These are phyloP conservation scores for Danio jaintianensis DNA, from an alignment of 2,797 vertebrate species.

Conservation along the genomic window DNA sequence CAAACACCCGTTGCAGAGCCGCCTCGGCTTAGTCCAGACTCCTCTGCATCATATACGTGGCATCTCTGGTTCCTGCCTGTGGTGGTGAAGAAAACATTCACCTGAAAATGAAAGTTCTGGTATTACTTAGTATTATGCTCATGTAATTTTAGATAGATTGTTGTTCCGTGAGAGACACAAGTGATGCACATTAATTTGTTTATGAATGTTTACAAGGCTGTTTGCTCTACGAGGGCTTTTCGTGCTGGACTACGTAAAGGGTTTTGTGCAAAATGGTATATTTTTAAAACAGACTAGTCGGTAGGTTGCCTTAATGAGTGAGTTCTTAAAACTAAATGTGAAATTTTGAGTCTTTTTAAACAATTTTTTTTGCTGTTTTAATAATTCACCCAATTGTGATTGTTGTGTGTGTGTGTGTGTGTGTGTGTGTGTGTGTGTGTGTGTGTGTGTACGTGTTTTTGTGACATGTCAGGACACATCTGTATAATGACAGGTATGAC, in stretches of 20 bases:
- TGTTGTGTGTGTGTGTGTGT: too few species aligned
- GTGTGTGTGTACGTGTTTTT: too few species aligned
- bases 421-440: too few species aligned
- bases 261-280: neutral
- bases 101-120: conserved; percentile 11
- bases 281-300: neutral
- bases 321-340: neutral
- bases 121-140: neutral
- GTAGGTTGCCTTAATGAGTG: neutral
- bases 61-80: conserved; percentile 23
- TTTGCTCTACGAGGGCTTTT: neutral
- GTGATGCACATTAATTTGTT: too few species aligned
- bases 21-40: conserved; percentile 51
- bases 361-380: too few species aligned
- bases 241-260: neutral
- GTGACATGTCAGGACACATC: too few species aligned
- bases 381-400: too few species aligned
- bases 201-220: neutral
- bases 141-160: neutral
- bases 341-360: neutral
- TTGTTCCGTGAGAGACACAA: neutral
- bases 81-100: neutral
- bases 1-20: conserved; percentile 62
- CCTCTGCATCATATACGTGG: conserved; percentile 21
- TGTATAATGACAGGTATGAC: too few species aligned